phyloP scores from a whole-genome alignment of 1,140 invertebrate genomes.

The Palaemon carinicauda region DNA sequence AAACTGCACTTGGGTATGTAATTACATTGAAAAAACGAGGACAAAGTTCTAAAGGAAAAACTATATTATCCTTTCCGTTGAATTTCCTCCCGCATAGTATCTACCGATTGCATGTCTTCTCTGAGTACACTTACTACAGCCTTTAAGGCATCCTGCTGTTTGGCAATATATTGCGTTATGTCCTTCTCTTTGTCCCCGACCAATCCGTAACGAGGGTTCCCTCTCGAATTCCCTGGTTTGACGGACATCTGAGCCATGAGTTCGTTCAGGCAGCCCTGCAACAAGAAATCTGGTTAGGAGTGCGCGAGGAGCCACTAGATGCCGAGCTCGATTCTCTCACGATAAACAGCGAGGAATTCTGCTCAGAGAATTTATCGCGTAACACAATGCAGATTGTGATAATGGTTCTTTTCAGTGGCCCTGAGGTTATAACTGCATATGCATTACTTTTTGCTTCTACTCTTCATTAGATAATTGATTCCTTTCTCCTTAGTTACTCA shows the following conservation, averaged over 20 bases:
- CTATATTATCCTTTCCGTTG: not conserved
- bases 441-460: too few relatives aligned
- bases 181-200: conserved; percentile 32
- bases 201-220: conserved; percentile 26
- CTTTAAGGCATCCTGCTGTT: conserved; percentile 38
- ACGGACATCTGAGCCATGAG: conserved; percentile 50
- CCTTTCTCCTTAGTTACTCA: too few relatives aligned
- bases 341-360: too few relatives aligned
- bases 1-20: too few relatives aligned
- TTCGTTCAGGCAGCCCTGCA: conserved; percentile 43
- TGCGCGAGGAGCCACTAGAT: not conserved
- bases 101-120: conserved; percentile 25
- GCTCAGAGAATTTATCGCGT: too few relatives aligned
- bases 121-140: conserved; percentile 27
- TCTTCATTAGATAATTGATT: not conserved
- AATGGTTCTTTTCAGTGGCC: not conserved
- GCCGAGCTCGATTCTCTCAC: too few relatives aligned
- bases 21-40: not conserved
- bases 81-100: conserved; percentile 33
- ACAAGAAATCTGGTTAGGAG: not conserved
- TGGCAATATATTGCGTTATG: conserved; percentile 28
- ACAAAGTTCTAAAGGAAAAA: not conserved
- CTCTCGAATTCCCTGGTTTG: conserved; percentile 11
- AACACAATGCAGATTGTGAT: too few relatives aligned
- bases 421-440: too few relatives aligned